These are phyloP conservation scores for Drosophila busckii DNA, from an alignment of 1,140 invertebrate species.

Conservation along the genomic window DNA sequence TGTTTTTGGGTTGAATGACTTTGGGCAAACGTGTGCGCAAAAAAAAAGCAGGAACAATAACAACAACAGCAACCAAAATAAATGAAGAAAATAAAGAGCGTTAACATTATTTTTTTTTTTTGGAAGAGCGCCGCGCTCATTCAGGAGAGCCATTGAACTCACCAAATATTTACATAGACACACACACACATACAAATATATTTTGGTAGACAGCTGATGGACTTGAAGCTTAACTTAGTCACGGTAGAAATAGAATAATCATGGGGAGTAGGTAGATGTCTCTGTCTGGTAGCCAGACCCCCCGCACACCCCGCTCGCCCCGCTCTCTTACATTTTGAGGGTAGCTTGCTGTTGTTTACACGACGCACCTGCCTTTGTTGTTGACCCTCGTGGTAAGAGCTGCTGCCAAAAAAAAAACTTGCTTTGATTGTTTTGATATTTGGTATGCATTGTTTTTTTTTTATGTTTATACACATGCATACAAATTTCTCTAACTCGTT, in stretches of 20 bases:
- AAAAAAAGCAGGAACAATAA: conserved; percentile 32
- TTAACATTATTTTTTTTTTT: conserved; percentile 34
- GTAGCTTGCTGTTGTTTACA: too few species aligned
- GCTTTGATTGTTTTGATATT: conserved; percentile 62
- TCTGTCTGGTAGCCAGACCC: not conserved
- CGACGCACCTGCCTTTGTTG: too few species aligned
- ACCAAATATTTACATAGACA: conserved; percentile 53
- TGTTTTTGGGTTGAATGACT: conserved; percentile 71
- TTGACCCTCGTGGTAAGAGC: too few species aligned
- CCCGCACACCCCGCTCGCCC: not conserved
- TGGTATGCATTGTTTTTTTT: conserved; percentile 51
- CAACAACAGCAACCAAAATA: too few species aligned
- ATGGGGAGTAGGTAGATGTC: not conserved
- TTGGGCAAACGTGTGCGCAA: conserved; percentile 53
- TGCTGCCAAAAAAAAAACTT: not conserved
- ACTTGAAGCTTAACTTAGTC: conserved; percentile 5
- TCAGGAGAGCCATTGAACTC: conserved; percentile 65
- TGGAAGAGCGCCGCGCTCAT: conserved; percentile 16
- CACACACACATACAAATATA: too few species aligned
- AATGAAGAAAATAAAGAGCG: conserved; percentile 55
- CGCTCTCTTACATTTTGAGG: too few species aligned
- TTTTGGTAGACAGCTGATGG: conserved; percentile 66
- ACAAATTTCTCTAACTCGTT: conserved; percentile 19
- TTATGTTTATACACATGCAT: conserved; percentile 7
- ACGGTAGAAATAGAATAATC: not conserved